Base-by-base conservation (phyloP, 2,797 vertebrate species). In the Otolemur crassicaudatus region DNA sequence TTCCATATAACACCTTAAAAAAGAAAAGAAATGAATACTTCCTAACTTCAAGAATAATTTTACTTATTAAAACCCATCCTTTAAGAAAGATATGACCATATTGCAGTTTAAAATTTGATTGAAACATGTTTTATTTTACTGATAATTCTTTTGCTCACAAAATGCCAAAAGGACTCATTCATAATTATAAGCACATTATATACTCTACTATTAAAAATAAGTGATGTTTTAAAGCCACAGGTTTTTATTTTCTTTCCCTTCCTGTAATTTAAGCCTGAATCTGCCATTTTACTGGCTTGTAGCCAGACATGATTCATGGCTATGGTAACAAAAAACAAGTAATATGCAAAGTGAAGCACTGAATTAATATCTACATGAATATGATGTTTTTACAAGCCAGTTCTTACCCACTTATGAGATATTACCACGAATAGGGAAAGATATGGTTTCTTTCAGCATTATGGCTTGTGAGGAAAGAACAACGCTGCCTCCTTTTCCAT, bases 281-380 rank as follows among this genome's bases (percentile, higher is more conserved):
- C 8, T 94, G 56, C 25, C 56, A 58, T 37, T 90, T 91, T 56
- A 70, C 13, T 80, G 63, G 27, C 49, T 94, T 20, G 23, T 86
- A 49, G 88, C 87, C 69, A 77, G 16, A 93, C 91, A 34, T 87
- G 89, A 95, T 53, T 49, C 43, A 94, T 27, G 79, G 46, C 49
- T 70, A 94, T 75, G 53, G 14, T 70, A 96, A 95, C 83, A 7
- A 89, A 87, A 29, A 63, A 63, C 25, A 94, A 94, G 95, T 49
- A 4, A 43, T 90, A 95, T 43, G 29, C 60, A 95, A 96, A 92
- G 90, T 37, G 1, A 70, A 1, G 3, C 0, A 53, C 2, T 92
- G 40, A 79, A 90, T 79, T 95, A 91, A 85, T 63, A 90, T 31
- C 7, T 88, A 60, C 88, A 22, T 89, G 83, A 91, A 86, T 79